Conservation (phyloP, 2,888 invertebrate genomes). For the Phengaris alcon region DNA sequence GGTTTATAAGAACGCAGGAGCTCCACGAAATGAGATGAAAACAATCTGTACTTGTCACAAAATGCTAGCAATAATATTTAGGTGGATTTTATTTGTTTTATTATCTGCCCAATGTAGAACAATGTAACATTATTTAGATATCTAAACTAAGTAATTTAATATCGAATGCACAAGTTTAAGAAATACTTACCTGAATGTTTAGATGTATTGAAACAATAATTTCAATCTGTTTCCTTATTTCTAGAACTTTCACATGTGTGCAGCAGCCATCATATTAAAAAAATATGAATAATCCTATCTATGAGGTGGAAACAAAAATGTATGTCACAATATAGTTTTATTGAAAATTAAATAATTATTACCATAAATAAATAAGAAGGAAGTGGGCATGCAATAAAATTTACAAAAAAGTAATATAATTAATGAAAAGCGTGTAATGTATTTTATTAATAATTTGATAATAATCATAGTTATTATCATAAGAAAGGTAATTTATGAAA, state of each 20-base stretch:
- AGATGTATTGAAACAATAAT: no score
- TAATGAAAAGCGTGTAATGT: background rate
- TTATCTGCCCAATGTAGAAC: background rate
- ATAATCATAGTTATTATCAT: background rate
- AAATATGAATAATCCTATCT: constrained; percentile 5
- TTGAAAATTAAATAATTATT: background rate
- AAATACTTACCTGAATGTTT: background rate
- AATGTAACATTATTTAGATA: background rate
- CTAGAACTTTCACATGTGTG: no score
- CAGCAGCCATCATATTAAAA: no score
- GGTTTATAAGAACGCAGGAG: background rate
- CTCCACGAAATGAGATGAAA: background rate
- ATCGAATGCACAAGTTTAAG: background rate
- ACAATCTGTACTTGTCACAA: constrained; percentile 26
- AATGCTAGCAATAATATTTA: constrained; percentile 25
- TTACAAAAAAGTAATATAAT: background rate
- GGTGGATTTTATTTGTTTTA: constrained; percentile 20
- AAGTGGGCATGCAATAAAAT: constrained; percentile 13
- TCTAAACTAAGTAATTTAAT: background rate
- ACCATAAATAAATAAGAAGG: background rate
- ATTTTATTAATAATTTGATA: background rate
- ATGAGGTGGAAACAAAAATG: background rate
- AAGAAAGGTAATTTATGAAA: background rate
- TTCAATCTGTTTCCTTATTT: no score
- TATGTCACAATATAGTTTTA: constrained; percentile 21